Conservation (phyloP, 2,888 invertebrate species). For the Thecocarcelia acutangulata region DNA sequence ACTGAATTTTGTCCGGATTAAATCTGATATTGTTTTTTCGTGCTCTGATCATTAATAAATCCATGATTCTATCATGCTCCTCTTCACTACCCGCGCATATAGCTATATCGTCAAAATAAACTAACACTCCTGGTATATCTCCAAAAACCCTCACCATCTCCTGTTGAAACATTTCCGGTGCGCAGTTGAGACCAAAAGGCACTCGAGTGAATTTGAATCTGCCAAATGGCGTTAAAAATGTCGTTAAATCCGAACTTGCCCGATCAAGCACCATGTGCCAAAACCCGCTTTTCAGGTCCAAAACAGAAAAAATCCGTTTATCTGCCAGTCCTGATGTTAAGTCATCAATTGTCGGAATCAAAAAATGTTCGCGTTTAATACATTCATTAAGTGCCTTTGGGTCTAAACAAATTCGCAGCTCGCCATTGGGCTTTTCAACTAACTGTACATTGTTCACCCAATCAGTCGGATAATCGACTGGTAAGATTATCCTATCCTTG, state of each 20-base stretch:
- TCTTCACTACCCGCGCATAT: neutral
- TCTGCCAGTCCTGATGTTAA: neutral
- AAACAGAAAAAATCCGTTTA: neutral
- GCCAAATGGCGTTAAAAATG: constrained; percentile 14
- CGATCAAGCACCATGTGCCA: no score
- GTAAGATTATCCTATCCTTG: neutral
- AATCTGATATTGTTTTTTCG: neutral
- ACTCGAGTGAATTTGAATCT: no score
- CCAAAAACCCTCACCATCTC: neutral
- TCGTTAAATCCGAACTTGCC: neutral
- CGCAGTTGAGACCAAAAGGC: neutral
- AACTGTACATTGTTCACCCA: constrained; percentile 7
- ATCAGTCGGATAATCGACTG: neutral
- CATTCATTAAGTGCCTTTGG: neutral
- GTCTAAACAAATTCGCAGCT: neutral
- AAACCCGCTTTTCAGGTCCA: neutral
- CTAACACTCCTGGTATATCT: neutral
- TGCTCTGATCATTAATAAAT: neutral
- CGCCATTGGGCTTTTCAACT: neutral
- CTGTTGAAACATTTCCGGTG: constrained; percentile 6
- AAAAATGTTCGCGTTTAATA: neutral
- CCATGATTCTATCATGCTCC: neutral
- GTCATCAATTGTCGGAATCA: neutral
- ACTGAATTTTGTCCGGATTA: no score
- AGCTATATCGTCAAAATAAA: neutral